Base-by-base conservation (phyloP, 2,797 vertebrate genomes). In the Botia almorhae region DNA sequence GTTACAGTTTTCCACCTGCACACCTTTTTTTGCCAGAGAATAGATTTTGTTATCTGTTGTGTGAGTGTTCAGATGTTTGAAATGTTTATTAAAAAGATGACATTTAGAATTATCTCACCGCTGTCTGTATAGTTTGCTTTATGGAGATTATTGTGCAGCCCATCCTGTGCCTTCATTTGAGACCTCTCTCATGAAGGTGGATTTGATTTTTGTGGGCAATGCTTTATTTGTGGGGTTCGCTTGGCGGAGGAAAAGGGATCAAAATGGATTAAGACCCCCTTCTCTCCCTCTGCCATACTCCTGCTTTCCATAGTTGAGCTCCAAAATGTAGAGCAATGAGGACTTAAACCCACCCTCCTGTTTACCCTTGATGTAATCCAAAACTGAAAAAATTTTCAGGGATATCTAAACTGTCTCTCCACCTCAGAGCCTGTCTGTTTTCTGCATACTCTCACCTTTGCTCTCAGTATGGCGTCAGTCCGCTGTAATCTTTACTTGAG, bases 271-370 rank as follows among this genome's bases (percentile, higher is more conserved):
- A 87, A 86, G 7, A 70, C 61, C 67, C 29, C 51, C 82, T 50
- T 76, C 70, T 80, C 56, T 75, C 67, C 39, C 80, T 29, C 73
- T 64, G 33, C 63, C 26, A 5, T 10, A 26, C 50, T 82, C 10
- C 83, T 80, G 26, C 81, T 84, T 84, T 83, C 74, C 76, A 80
- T 82, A 86, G 82, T 83, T 81, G 78, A 80, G 78, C 85, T 86
- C 56, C 78, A 83, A 83, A 84, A 93, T 91, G 76, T 93, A 75
- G 90, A 92, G 90, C 90, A 91, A 86, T 83, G 83, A 65, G 72
- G 77, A 91, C 90, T 94, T 94, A 92, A 89, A 81, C 36, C 80
- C 74, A 76, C 84, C 60, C 69, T 56, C 75, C 75, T 64, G 46
- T 63, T 82, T 69, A 63, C 26, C 55, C 75, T 85, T 78, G 60